Evolutionary conservation across 2,888 invertebrate species (phyloP), one percentile per base, ranked within the genome.

Genomic region (Orthosia gothica): DNA sequence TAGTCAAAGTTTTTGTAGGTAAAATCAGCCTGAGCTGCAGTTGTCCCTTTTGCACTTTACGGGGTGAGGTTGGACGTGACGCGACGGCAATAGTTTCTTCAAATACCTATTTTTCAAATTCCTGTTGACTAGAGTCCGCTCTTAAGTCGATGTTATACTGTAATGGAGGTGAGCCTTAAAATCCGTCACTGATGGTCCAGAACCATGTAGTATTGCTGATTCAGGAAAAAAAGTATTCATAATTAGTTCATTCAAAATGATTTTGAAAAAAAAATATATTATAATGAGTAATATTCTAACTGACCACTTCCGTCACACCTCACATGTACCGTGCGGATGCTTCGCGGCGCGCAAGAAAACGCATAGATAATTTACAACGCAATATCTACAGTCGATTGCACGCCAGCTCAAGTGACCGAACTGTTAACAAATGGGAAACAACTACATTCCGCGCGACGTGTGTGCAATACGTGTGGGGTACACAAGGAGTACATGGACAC

Each of bases 401-500:
- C 72, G 74, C 71, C 45, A 84, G 16, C 40, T 32, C 20, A 40
- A 71, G 82, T 79, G 59, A 75, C 80, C 58, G 74, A 82, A 76
- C 83, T 76, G 72, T 76, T 85, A 70, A 76, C 76, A 70, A 84
- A 85, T 83, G 58, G 69, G 71, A 81, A 81, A 65, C 54, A 57
- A 45, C 49, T 59, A 45, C 73, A 71, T 74, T 69, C 77, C 57
- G 5, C 15, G 55, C 32, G 67, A 63, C 20, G 57, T 64, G 61
- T 55, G 13, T 66, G 70, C 62, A 68, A 84, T 63, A 59, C 50
- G 20, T 70, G 45, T 13, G 45, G 50, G 54, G 52, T 70, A 65
- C 32, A 49, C 59, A 18, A 47, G 49, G 26, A 32, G 69, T 23
- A 52, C 67, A 15, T 47, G 49, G 40, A 32, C n/a, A 57, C 26